phyloP scores from a whole-genome alignment of 2,113 vertebrate species.

The Hypocryptadius cinnamomeus region DNA sequence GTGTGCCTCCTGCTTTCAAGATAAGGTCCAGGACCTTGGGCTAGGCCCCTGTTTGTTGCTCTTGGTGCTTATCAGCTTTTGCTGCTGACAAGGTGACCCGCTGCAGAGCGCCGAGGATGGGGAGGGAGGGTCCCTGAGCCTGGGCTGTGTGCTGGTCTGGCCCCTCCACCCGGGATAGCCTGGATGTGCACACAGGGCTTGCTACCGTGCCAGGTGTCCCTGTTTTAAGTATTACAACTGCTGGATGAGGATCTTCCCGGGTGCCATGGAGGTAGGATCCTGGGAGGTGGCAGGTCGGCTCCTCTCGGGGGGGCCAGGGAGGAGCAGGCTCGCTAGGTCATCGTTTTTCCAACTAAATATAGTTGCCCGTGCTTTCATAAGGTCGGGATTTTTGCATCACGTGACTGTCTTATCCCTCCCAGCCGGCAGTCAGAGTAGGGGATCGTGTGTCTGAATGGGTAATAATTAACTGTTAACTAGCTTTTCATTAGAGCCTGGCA shows the following conservation, averaged over 20 bases:
- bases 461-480: conserved; percentile 69
- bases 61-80: not conserved
- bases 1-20: not conserved
- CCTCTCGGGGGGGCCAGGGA: not conserved
- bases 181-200: fast-evolving
- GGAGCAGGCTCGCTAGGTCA: conserved; percentile 16
- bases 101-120: not conserved
- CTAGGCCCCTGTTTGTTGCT: not conserved
- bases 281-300: not conserved
- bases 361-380: conserved; percentile 51
- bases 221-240: fast-evolving
- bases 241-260: not conserved
- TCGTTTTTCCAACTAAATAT: conserved; percentile 59
- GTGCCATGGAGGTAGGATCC: not conserved
- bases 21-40: conserved; percentile 18
- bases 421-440: not conserved
- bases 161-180: not conserved
- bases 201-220: fast-evolving
- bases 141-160: fast-evolving
- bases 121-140: not conserved
- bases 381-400: conserved; percentile 43
- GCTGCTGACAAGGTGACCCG: not conserved
- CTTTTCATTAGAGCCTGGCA: conserved; percentile 52
- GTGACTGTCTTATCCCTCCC: conserved; percentile 50
- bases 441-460: conserved; percentile 55